Evolutionary conservation across 2,113 vertebrate species (phyloP).

Genomic region (Noctilio leporinus): DNA sequence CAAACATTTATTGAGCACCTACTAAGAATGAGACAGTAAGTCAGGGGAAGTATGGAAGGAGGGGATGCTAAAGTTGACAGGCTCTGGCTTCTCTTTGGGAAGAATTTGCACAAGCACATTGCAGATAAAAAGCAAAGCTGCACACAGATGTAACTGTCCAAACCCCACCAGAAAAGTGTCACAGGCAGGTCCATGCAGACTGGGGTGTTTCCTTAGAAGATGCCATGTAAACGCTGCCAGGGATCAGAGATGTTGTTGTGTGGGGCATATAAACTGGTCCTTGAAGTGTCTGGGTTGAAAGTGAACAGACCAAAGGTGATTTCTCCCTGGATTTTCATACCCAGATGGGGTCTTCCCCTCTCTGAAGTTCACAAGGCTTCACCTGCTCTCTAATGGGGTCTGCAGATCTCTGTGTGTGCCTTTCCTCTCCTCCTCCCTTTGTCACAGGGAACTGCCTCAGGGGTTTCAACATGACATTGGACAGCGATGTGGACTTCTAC

Average conservation of each 20-base stretch:
- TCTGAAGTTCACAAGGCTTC: background rate
- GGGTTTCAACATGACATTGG: background rate
- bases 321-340: background rate
- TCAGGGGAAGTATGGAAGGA: background rate
- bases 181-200: background rate
- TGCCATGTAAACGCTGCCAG: background rate
- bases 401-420: rapidly evolving
- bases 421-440: background rate
- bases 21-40: background rate
- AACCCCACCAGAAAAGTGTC: background rate
- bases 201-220: background rate
- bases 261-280: rapidly evolving
- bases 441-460: background rate
- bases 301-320: background rate
- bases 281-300: background rate
- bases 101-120: background rate
- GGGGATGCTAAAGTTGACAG: background rate
- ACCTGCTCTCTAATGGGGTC: background rate
- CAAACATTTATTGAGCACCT: background rate
- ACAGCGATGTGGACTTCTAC: background rate
- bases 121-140: background rate
- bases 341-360: background rate
- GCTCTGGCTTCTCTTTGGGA: background rate
- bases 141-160: no score
- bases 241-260: rapidly evolving